Evolutionary conservation across 2,113 vertebrate species (phyloP), one percentile per base, ranked within the genome.

Genomic region (Coreoperca whiteheadi): DNA sequence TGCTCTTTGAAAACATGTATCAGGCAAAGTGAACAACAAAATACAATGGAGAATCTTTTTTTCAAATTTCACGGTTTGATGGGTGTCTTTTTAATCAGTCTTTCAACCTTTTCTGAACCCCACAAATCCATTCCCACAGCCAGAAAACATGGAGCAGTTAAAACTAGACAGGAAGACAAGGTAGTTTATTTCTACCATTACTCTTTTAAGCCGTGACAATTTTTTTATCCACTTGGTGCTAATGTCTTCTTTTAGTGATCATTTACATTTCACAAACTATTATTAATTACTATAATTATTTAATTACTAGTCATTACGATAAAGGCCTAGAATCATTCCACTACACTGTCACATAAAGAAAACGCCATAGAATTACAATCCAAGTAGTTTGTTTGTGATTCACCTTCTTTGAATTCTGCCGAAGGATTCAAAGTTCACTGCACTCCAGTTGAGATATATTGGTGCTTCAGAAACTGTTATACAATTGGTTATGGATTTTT

Each of bases 41-140:
- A 91, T 87, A 76, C 83, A 89, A 79, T 23, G 3, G 32, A 66
- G 21, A 83, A 59, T 79, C 25, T 76, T 79, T 82, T 73, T 69
- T 84, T 81, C 34, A 70, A 53, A 83, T 34, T 20, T 59, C 66
- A 41, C 71, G 32, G 66, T 51, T 51, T 64, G 2, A 10, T 41
- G 7, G 4, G 3, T n/a, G 0, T 34, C 39, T 75, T 50, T 21
- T 68, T 71, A 2, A 60, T 50, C 39, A 11, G n/a, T 74, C 6
- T 37, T 37, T 41, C 53, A 50, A 3, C 28, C 1, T 51, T 65
- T 18, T 23, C 46, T 73, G 41, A 67, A 54, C 30, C 28, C 16
- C 20, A 18, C 8, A n/a, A 48, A 39, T 71, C 15, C 25, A 32
- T 78, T 50, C 60, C 7, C 20, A 53, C 63, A 61, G 18, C 15